Evolutionary conservation across 2,888 invertebrate species (phyloP), one percentile per base, ranked within the genome.

Genomic region (Tipula confusa): DNA sequence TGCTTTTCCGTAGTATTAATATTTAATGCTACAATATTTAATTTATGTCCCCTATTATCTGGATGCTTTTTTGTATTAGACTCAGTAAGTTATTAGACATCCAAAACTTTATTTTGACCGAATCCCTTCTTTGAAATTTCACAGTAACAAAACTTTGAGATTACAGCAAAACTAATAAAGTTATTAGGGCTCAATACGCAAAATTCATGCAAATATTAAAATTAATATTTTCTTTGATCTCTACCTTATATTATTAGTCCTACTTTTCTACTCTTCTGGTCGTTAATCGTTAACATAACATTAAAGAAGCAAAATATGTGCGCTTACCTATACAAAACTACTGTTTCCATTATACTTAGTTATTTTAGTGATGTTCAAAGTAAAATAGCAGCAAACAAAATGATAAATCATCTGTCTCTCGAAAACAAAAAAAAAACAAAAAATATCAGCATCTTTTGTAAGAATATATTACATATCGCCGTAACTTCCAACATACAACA

Each of bases 401-500:
- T 64, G 64, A 64, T 64, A 64, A 64, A 64, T 64, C 64, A 64
- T 64, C 64, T 64, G 64, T 64, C 64, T 64, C 64, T 64, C 24
- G 9, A 64, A 64, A 24, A 24, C 64, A 24, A 64, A 64, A 64
- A 64, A 7, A 64, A 64, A 24, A 24, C 64, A 24, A 64, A 64
- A 64, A 64, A 7, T 64, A 24, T 24, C 9, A 64, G 24, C 24
- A 24, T 64, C 64, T 64, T 64, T 64, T 64, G 64, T 64, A 24
- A 11, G 11, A 36, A 43, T 64, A 24, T 64, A n/a, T n/a, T n/a
- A 64, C 64, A 64, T 64, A 64, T 64, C 64, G 64, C 24, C 64
- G 64, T 24, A 43, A 43, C 3, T 43, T n/a, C 3, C 24, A 64
- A 64, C 18, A 18, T 38, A 24, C 9, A 64, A 64, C 64, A 64